These are phyloP conservation scores for Manis pentadactyla DNA, from an alignment of 2,797 vertebrate species.

Conservation along the genomic window DNA sequence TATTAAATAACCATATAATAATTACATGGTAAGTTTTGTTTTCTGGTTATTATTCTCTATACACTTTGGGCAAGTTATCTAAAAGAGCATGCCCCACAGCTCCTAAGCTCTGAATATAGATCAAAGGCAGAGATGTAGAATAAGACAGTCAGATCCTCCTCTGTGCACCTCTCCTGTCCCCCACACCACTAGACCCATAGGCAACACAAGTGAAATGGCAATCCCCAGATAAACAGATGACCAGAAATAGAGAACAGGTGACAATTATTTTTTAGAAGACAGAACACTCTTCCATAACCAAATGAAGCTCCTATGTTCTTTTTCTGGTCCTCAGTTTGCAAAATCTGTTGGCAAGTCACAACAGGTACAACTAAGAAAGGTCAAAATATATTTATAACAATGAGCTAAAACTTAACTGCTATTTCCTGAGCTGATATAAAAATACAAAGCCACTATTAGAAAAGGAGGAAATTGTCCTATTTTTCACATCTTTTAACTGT, in stretches of 20 bases:
- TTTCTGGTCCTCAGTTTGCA: slow-evolving; percentile 46
- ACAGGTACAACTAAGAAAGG: slow-evolving; percentile 70
- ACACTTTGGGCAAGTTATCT: not conserved
- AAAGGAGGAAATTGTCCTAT: slow-evolving; percentile 35
- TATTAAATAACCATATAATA: not conserved
- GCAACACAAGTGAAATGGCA: not conserved
- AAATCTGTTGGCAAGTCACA: slow-evolving; percentile 63
- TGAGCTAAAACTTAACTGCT: slow-evolving; percentile 59
- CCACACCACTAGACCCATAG: not conserved
- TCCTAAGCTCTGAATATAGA: not conserved
- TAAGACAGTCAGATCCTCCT: not conserved
- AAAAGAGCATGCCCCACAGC: not conserved
- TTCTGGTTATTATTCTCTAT: not conserved
- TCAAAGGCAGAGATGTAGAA: not conserved
- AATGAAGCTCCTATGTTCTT: slow-evolving; percentile 15
- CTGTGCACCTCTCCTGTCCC: not conserved
- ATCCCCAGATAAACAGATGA: not conserved
- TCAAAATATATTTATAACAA: slow-evolving; percentile 75
- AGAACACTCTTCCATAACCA: slow-evolving; percentile 4
- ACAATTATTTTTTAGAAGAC: not conserved
- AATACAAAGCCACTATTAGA: slow-evolving; percentile 58
- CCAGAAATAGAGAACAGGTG: not conserved
- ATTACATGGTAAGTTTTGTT: not conserved
- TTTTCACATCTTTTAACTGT: slow-evolving; percentile 26
- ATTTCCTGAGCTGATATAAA: slow-evolving; percentile 67